phyloP scores from a whole-genome alignment of 2,888 invertebrate species.

The Rhingia rostrata region DNA sequence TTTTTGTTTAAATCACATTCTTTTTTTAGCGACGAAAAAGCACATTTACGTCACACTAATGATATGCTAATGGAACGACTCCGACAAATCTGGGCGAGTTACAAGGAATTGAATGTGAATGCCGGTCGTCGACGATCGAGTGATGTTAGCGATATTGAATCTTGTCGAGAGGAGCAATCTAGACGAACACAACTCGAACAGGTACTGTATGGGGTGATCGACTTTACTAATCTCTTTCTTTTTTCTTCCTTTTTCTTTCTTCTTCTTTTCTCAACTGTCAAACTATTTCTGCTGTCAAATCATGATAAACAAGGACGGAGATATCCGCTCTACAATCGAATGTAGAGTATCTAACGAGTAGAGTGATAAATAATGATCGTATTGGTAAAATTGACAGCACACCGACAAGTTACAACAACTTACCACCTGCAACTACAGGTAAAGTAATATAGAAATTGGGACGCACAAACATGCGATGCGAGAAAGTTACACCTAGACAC shows the following conservation, averaged over 20 bases:
- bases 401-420: constrained; percentile 80
- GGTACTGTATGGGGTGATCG: constrained; percentile 71
- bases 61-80: constrained; percentile 82
- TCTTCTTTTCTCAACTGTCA: constrained; percentile 45
- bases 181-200: constrained; percentile 69
- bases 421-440: constrained; percentile 81
- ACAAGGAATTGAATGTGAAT: constrained; percentile 78
- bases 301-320: constrained; percentile 80
- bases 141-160: constrained; percentile 73
- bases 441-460: constrained; percentile 67
- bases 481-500: too few species aligned
- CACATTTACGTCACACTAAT: constrained; percentile 81
- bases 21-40: constrained; percentile 79
- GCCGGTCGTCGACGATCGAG: constrained; percentile 20
- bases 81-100: constrained; percentile 81
- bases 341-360: constrained; percentile 83
- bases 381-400: constrained; percentile 81
- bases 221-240: constrained; percentile 76
- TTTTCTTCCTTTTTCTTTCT: constrained; percentile 65
- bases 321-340: constrained; percentile 83
- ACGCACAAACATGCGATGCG: too few species aligned
- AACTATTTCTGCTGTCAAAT: constrained; percentile 15
- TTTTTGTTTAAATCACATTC: constrained; percentile 5
- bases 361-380: constrained; percentile 82
- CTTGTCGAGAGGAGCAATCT: constrained; percentile 78